Conservation (phyloP, 2,888 invertebrate species). For the Dermolepida albohirtum region DNA sequence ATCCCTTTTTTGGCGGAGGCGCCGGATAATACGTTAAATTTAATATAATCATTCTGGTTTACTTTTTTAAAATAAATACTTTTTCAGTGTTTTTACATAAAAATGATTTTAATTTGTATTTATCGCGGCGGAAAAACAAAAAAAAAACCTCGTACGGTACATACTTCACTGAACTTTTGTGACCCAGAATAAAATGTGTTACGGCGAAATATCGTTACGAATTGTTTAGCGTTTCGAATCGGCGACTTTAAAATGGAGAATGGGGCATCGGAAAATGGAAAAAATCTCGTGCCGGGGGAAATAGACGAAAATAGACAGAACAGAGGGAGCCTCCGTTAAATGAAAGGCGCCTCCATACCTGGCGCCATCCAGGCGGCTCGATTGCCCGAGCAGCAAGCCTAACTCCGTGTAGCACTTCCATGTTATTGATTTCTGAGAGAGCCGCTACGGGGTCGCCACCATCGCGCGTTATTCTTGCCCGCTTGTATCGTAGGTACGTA, state of each 20-base stretch:
- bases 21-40: neutral
- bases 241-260: constrained; percentile 17
- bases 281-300: neutral
- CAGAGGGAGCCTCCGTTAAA: constrained; percentile 18
- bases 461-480: constrained; percentile 18
- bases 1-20: neutral
- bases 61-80: too few relatives aligned
- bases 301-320: neutral
- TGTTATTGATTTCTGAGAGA: constrained; percentile 29
- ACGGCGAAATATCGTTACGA: neutral
- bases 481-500: constrained; percentile 2
- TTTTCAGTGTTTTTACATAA: neutral
- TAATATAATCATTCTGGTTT: too few relatives aligned
- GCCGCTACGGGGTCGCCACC: constrained; percentile 30
- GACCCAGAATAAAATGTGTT: constrained; percentile 3
- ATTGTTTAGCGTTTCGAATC: constrained; percentile 13
- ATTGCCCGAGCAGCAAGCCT: constrained; percentile 4
- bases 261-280: neutral
- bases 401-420: constrained; percentile 2
- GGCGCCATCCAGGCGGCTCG: constrained; percentile 29
- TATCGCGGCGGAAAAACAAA: too few relatives aligned
- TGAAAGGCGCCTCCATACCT: constrained; percentile 30
- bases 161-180: too few relatives aligned
- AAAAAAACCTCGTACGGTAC: too few relatives aligned
- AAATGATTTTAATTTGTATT: constrained; percentile 3